Evolutionary conservation across 2,888 invertebrate species (phyloP).

Genomic region (Aphidoletes aphidimyza): DNA sequence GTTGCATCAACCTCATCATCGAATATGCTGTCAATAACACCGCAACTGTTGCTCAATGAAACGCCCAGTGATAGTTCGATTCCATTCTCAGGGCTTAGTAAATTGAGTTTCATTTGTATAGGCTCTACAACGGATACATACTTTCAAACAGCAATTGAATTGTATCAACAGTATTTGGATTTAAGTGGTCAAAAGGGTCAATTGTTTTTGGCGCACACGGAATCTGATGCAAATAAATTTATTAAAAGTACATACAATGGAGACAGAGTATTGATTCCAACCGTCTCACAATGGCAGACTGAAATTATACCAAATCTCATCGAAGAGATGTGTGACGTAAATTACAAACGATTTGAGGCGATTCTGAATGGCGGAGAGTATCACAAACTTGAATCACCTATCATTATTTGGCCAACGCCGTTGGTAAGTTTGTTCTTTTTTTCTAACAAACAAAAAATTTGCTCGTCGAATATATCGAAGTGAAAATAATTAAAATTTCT

Average conservation of each 20-base stretch:
- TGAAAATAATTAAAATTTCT: slow-evolving; percentile 55
- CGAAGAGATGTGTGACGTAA: slow-evolving; percentile 76
- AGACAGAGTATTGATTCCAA: not conserved
- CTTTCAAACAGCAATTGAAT: slow-evolving; percentile 63
- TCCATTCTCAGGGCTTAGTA: slow-evolving; percentile 83
- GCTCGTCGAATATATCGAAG: not conserved
- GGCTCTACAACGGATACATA: slow-evolving; percentile 74
- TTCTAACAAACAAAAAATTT: not conserved
- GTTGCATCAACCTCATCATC: slow-evolving; percentile 58
- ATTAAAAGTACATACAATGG: not conserved
- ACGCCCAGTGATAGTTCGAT: slow-evolving; percentile 71
- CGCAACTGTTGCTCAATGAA: not conserved
- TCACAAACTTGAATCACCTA: slow-evolving; percentile 74
- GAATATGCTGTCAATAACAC: not conserved
- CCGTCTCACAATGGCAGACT: slow-evolving; percentile 53
- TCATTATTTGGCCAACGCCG: slow-evolving; percentile 80
- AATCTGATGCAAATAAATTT: slow-evolving; percentile 57
- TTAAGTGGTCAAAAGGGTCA: slow-evolving; percentile 76
- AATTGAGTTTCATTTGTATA: slow-evolving; percentile 80
- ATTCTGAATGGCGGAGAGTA: slow-evolving; percentile 75
- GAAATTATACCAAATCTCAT: slow-evolving; percentile 68
- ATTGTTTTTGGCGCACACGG: slow-evolving; percentile 71
- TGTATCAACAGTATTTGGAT: slow-evolving; percentile 83
- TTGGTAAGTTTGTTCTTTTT: slow-evolving; percentile 66
- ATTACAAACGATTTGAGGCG: slow-evolving; percentile 79